Base-by-base conservation (phyloP, 1,140 invertebrate genomes). In the Brachionus koreanus region DNA sequence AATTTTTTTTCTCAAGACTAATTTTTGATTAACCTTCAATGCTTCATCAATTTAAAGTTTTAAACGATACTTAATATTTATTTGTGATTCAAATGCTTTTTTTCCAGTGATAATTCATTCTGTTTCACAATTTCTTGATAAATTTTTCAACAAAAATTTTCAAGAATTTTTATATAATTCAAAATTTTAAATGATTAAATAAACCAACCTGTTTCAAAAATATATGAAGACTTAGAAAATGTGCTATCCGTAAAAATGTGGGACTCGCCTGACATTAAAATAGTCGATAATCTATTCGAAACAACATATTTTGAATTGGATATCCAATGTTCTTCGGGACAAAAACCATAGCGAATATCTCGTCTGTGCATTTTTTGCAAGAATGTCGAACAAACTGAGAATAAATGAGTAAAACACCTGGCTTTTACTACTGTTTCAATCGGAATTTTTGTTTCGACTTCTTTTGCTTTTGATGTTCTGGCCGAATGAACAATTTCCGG, bases 321-420 rank as follows among this genome's bases (percentile, higher is more conserved):
- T 19, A 79, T 65, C 76, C 76, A 79, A 42, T 61, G 76, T 10
- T 79, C 76, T 79, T 79, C 76, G 0, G 76, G 76, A 65, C 76
- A 79, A 37, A 79, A 79, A 10, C 76, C 76, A 23, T 65, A 65
- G 7, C 76, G 33, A 42, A 79, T 79, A 65, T 79, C 76, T n/a
- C 76, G 33, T 23, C 49, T 29, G 25, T 79, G 61, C 76, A 79
- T 57, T 35, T 43, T 57, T 42, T 79, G 76, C 37, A 79, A 57
- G 39, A 79, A 65, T 42, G 19, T 19, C 6, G 49, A 61, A 43
- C 76, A 61, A 19, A 65, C 49, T 23, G 37, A 65, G 57, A 79
- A 79, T 7, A 82, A 35, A 43, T 65, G 25, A 67, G 79, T 65
- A 69, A 82, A 82, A 12, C 49, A 69, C 19, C 16, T 43, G 9